Base-by-base conservation (phyloP, 2,797 vertebrate genomes). In the Botia kubotai region DNA sequence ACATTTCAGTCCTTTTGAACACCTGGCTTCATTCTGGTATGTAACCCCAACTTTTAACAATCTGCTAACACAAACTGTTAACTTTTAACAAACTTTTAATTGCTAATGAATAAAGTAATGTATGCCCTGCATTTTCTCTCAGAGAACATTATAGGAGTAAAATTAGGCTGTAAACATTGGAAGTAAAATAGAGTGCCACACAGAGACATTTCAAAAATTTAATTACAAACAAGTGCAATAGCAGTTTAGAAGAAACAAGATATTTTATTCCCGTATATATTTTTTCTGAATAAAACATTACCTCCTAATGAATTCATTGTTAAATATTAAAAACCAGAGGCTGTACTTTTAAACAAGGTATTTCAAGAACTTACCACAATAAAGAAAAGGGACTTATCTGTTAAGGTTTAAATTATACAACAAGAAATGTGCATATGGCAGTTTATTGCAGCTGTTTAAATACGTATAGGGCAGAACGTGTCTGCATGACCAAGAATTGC, bases 261-360 rank as follows among this genome's bases (percentile, higher is more conserved):
- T 46, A 55, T 68, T 63, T 57, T 50, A 60, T 76, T 21, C 23
- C 23, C 6, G 3, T 36, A 6, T 36, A 36, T 36, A 36, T 39
- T 39, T 53, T 12, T 26, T 68, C 46, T 82, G 65, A 78, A 73
- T 58, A 58, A 77, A 60, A 43, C 36, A 74, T 74, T 46, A 62
- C 23, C 8, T 72, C 10, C 12, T 66, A 78, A 77, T 78, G 74
- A 82, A 13, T 62, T 46, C 19, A 52, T 74, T 53, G 60, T 82
- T 69, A 82, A 74, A 73, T 62, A 69, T 43, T 8, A 6, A 65
- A 11, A 53, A 63, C 21, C 55, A 55, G 29, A 66, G 58, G 60
- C 68, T n/a, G 3, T 55, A 23, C 29, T 65, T 60, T 62, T 26
- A 62, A 26, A 26, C 36, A 50, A 58, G 75, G 16, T 63, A 21